Conservation (phyloP, 2,888 invertebrate genomes). For the Leptinotarsa peninsularis region DNA sequence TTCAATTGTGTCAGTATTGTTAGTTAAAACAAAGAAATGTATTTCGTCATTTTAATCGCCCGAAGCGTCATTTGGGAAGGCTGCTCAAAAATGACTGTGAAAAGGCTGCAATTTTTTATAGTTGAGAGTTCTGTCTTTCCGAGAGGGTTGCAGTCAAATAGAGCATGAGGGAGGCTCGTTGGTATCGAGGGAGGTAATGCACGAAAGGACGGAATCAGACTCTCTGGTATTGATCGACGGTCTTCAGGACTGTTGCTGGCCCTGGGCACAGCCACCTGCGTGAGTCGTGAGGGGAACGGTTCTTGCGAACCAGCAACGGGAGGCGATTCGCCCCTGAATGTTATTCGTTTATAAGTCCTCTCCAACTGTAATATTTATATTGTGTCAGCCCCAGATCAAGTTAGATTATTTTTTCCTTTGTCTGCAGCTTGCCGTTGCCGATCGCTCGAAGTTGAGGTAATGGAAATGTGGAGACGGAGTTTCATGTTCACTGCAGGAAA, state of each 20-base stretch:
- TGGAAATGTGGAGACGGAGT: neutral
- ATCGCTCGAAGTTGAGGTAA: neutral
- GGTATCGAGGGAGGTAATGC: constrained; percentile 38
- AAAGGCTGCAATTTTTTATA: constrained; percentile 30
- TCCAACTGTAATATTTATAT: constrained; percentile 40
- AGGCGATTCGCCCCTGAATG: constrained; percentile 3
- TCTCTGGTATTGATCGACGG: constrained; percentile 45
- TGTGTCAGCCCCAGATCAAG: constrained; percentile 33
- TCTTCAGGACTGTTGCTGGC: constrained; percentile 40
- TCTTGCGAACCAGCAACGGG: constrained; percentile 36
- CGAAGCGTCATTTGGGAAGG: neutral
- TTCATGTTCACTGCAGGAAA: neutral
- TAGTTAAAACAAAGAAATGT: too few relatives aligned
- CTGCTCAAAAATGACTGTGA: constrained; percentile 21
- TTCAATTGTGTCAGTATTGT: too few relatives aligned
- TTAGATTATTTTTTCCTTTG: constrained; percentile 29
- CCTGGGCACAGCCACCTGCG: constrained; percentile 44
- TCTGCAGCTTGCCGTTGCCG: constrained; percentile 19
- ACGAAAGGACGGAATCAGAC: constrained; percentile 38
- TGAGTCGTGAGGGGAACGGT: constrained; percentile 33
- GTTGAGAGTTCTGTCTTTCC: constrained; percentile 4
- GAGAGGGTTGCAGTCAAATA: constrained; percentile 18
- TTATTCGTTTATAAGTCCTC: constrained; percentile 19
- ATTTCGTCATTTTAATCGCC: too few relatives aligned
- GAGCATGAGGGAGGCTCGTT: constrained; percentile 14